Conservation (phyloP, 2,113 vertebrate genomes). For the Gadus chalcogrammus region DNA sequence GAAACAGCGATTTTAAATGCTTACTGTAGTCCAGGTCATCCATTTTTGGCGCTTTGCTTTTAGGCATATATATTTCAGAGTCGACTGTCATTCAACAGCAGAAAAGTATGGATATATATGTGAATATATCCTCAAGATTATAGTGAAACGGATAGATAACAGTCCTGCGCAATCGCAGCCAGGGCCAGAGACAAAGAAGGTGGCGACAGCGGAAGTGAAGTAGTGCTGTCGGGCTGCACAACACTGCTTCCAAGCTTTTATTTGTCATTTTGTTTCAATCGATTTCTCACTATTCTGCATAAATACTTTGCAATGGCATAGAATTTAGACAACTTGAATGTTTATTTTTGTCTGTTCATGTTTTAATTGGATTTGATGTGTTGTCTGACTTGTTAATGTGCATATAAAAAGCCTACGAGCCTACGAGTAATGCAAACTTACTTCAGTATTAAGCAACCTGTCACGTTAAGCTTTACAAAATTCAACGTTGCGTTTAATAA, state of each 20-base stretch:
- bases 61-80: constrained; percentile 81
- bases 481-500: background rate
- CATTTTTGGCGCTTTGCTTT: constrained; percentile 82
- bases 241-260: constrained; percentile 32
- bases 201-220: constrained; percentile 65
- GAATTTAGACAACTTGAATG: no score
- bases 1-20: constrained; percentile 28
- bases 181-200: constrained; percentile 76
- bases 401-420: no score
- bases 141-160: constrained; percentile 54
- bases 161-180: constrained; percentile 46
- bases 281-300: background rate
- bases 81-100: constrained; percentile 79
- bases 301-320: no score
- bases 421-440: background rate
- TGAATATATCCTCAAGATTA: constrained; percentile 70
- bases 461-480: no score
- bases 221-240: constrained; percentile 3
- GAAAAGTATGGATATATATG: constrained; percentile 71
- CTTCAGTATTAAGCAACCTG: background rate
- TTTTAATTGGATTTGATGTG: no score
- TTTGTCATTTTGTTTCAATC: constrained; percentile 10
- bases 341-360: no score
- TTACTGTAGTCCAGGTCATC: constrained; percentile 83
- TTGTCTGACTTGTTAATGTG: no score